A percentile compares a stretch with the other conserved stretches of the same genome.
Conservation (phyloP, 2,113 vertebrate genomes). For the Erpornis zantholeuca region DNA sequence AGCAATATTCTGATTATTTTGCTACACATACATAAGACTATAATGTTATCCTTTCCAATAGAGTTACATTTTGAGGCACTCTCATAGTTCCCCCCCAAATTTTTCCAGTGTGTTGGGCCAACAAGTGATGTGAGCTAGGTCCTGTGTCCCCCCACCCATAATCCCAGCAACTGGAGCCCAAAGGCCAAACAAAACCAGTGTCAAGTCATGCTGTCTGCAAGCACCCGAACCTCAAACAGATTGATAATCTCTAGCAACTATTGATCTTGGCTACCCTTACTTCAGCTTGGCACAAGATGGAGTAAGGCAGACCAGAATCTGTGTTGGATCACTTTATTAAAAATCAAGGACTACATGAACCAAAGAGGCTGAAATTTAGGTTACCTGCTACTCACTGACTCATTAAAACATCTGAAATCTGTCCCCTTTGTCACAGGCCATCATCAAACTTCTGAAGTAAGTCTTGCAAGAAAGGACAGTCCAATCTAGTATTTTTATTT, state of each 20-base stretch:
- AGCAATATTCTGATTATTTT: not conserved
- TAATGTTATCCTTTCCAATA: not conserved
- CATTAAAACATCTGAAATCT: not conserved
- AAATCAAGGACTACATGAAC: not conserved
- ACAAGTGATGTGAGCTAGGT: not conserved
- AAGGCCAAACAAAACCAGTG: not conserved
- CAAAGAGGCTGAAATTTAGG: not conserved
- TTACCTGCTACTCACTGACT: not conserved
- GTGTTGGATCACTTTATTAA: not conserved
- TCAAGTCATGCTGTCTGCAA: not conserved
- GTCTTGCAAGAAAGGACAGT: not conserved
- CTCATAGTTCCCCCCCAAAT: not conserved
- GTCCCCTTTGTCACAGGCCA: not conserved
- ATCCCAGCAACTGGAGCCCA: not conserved
- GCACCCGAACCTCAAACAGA: not conserved
- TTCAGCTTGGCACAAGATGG: slow-evolving; percentile 11
- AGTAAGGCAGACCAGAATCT: slow-evolving; percentile 7
- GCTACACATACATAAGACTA: not conserved
- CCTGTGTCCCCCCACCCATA: not conserved
- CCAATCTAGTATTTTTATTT: not conserved
- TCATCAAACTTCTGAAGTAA: not conserved
- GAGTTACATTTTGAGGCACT: not conserved
- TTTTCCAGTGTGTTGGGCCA: not conserved
- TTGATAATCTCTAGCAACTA: not conserved
- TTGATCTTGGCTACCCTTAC: not conserved